Conservation (phyloP, 92 coral and sea anemone species). For the Paragorgia papillata region DNA sequence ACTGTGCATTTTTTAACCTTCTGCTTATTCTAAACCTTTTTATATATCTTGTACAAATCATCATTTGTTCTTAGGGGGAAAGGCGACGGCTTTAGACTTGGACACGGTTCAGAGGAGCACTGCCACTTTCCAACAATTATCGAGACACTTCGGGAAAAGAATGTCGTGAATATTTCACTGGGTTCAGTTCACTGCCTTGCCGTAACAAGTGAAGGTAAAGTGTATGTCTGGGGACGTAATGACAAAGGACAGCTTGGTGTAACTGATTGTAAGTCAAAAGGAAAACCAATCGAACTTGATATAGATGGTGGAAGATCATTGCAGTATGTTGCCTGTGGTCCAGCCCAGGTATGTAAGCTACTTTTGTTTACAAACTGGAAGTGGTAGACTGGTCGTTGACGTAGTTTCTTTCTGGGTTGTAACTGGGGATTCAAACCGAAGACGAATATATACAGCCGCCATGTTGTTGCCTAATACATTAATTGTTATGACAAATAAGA, state of each 20-base stretch:
- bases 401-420: no score
- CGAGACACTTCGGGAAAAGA: slow-evolving; percentile 80
- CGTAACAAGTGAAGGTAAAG: slow-evolving; percentile 85
- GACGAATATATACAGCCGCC: no score
- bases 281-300: slow-evolving; percentile 72
- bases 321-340: slow-evolving; percentile 90
- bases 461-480: no score
- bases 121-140: slow-evolving; percentile 83
- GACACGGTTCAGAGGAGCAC: slow-evolving; percentile 92
- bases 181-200: slow-evolving; percentile 96
- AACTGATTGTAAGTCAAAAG: slow-evolving; percentile 61
- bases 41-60: background rate
- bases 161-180: slow-evolving; percentile 81
- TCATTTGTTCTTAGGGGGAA: slow-evolving; percentile 71
- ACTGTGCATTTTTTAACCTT: no score
- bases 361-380: background rate
- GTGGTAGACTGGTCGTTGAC: background rate
- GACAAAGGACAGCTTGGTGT: slow-evolving; percentile 99
- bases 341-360: slow-evolving; percentile 79
- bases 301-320: slow-evolving; percentile 71
- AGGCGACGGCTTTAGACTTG: slow-evolving; percentile 92
- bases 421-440: no score
- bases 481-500: no score
- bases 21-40: no score
- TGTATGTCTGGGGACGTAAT: slow-evolving; percentile 95